Percentiles rank a stretch among this genome's conserved stretches.
Evolutionary conservation across 2,888 invertebrate genomes (phyloP).

Genomic region (Zeuzera pyrina): DNA sequence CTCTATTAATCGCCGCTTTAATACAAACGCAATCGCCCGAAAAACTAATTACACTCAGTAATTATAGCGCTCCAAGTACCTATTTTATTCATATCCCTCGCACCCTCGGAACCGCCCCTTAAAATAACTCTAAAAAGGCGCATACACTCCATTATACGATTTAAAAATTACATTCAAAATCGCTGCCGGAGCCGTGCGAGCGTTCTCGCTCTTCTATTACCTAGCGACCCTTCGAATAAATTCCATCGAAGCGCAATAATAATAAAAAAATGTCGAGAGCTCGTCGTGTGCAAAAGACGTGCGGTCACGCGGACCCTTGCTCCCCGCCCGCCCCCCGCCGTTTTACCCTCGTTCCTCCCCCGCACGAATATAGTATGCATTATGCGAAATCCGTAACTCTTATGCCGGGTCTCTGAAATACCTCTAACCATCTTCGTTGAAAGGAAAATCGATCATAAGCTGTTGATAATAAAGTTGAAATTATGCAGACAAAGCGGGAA

Average conservation of each 20-base stretch:
- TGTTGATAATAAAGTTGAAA: slow-evolving; percentile 4
- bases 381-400: slow-evolving; percentile 73
- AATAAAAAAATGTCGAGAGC: slow-evolving; percentile 72
- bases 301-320: slow-evolving; percentile 55
- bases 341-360: slow-evolving; percentile 20
- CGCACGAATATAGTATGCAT: slow-evolving; percentile 68
- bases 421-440: slow-evolving; percentile 29
- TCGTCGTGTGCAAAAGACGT: slow-evolving; percentile 72
- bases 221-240: slow-evolving; percentile 61
- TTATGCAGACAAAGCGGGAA: too few relatives aligned
- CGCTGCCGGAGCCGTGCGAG: slow-evolving; percentile 47
- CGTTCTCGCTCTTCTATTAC: slow-evolving; percentile 55
- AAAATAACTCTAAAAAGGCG: slow-evolving; percentile 54
- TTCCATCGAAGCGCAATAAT: slow-evolving; percentile 72
- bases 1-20: slow-evolving; percentile 54
- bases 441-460: background rate
- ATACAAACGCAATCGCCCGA: slow-evolving; percentile 44
- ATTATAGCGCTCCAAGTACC: slow-evolving; percentile 3
- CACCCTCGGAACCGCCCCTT: slow-evolving; percentile 28
- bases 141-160: slow-evolving; percentile 64
- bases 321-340: slow-evolving; percentile 13
- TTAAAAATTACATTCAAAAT: slow-evolving; percentile 72
- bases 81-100: slow-evolving; percentile 20
- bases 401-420: slow-evolving; percentile 57
- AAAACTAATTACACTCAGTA: slow-evolving; percentile 39